phyloP scores from a whole-genome alignment of 2,113 vertebrate species.

The Chloropsis hardwickii region DNA sequence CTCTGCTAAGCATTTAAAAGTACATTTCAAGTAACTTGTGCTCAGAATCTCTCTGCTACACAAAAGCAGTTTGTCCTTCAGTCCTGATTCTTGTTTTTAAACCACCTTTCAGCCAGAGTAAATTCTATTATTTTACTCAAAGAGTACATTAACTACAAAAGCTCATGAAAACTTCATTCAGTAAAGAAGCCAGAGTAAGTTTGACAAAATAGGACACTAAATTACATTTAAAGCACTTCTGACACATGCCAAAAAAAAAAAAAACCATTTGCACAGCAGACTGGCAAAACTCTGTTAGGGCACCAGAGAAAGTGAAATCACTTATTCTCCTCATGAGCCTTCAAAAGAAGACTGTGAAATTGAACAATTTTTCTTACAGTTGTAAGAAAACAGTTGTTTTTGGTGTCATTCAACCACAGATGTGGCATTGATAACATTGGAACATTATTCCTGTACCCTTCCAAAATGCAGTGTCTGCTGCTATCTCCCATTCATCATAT shows the following conservation, averaged over 20 bases:
- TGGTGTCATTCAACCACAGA: not conserved
- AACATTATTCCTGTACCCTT: not conserved
- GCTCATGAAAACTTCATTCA: not conserved
- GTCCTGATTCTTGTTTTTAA: not conserved
- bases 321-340: not conserved
- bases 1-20: not conserved
- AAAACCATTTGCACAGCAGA: not conserved
- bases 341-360: not conserved
- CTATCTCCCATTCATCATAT: not conserved
- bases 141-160: not conserved
- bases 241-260: not conserved
- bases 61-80: not conserved
- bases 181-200: not conserved
- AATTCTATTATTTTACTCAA: not conserved
- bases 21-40: not conserved
- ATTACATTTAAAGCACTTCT: not conserved
- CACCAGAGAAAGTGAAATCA: not conserved
- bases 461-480: not conserved
- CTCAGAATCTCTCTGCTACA: not conserved
- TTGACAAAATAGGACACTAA: not conserved
- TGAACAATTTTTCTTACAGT: not conserved
- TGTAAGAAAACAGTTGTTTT: not conserved
- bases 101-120: fast-evolving
- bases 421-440: not conserved
- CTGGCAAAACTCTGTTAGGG: not conserved